Base-by-base conservation (phyloP, 2,113 vertebrate genomes). In the Cochlearius cochlearius region DNA sequence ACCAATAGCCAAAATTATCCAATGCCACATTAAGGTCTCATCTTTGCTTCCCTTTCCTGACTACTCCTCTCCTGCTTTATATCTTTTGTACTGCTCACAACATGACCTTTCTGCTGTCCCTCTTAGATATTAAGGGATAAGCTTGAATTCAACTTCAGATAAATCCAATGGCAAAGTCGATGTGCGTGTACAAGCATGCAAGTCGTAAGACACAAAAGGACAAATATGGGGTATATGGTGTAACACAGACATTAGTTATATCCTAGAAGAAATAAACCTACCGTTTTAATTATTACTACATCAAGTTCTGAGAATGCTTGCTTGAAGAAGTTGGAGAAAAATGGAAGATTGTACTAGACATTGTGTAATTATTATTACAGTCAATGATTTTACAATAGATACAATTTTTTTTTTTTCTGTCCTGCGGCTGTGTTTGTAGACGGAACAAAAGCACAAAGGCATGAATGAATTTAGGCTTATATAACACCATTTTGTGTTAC, bases 21-120 rank as follows among this genome's bases (percentile, higher is more conserved):
- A 22, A 10, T 2, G 2, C 3, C 10, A 13, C 16, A 41, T 9
- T 23, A n/a, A 34, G 23, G 8, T 58, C 5, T 60, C 10, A 29
- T 19, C 10, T 73, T 73, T 6, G 0, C 12, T 34, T 3, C 8
- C 3, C 15, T 41, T 34, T 7, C 4, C 21, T 47, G 14, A 4
- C 34, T 0, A 0, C 5, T 52, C 10, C 3, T 43, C 22, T 14
- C 4, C 5, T 26, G 10, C 4, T 66, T 36, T 47, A 1, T 4
- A 71, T 21, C 7, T 15, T 60, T 60, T 53, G 2, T 53, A n/a
- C 12, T 39, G 19, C 11, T 62, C 41, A 49, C 7, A 22, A 22
- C 6, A 62, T 10, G 5, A 26, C 12, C 23, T 63, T 92, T 62
- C 34, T 84, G 6, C 8, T 38, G 14, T 9, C 12, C 22, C 10